A percentile compares a stretch with the other conserved stretches of the same genome.
Conservation (phyloP, 2,113 vertebrate genomes). For the Onychostruthus taczanowskii region DNA sequence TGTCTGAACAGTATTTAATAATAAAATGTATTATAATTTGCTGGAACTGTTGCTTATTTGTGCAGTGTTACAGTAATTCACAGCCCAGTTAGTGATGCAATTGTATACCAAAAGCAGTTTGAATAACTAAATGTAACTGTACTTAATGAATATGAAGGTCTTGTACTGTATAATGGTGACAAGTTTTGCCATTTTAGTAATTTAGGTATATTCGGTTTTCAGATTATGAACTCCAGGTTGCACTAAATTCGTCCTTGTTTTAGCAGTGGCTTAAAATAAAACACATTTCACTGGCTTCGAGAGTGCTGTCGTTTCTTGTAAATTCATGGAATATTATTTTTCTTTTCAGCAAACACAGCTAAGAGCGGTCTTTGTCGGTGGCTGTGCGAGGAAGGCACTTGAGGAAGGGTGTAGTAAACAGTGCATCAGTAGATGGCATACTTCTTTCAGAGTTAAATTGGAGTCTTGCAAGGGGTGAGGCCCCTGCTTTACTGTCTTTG, state of each 20-base stretch:
- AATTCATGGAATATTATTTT: background rate
- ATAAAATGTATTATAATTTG: conserved; percentile 63
- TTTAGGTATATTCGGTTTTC: conserved; percentile 78
- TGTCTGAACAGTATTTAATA: conserved; percentile 78
- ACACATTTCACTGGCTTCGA: conserved; percentile 61
- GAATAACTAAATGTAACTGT: conserved; percentile 69
- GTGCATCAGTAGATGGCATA: conserved; percentile 32
- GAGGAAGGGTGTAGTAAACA: background rate
- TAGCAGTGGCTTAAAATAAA: conserved; percentile 88
- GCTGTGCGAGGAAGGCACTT: background rate
- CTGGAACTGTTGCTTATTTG: conserved; percentile 73
- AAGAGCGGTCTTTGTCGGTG: background rate
- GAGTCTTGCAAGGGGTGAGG: background rate
- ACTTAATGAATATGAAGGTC: conserved; percentile 67
- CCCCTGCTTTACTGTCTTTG: background rate
- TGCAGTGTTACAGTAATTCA: conserved; percentile 76
- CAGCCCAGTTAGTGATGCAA: conserved; percentile 64
- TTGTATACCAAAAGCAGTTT: conserved; percentile 70
- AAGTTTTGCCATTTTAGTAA: conserved; percentile 76
- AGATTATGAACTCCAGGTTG: conserved; percentile 78
- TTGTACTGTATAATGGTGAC: conserved; percentile 77
- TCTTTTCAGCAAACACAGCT: background rate
- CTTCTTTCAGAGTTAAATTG: background rate
- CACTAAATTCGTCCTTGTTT: conserved; percentile 82
- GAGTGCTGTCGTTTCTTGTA: conserved; percentile 43